Percentiles rank a stretch among this genome's conserved stretches.
These are phyloP conservation scores for Archips crataeganus DNA, from an alignment of 2,888 invertebrate species.

Conservation along the genomic window DNA sequence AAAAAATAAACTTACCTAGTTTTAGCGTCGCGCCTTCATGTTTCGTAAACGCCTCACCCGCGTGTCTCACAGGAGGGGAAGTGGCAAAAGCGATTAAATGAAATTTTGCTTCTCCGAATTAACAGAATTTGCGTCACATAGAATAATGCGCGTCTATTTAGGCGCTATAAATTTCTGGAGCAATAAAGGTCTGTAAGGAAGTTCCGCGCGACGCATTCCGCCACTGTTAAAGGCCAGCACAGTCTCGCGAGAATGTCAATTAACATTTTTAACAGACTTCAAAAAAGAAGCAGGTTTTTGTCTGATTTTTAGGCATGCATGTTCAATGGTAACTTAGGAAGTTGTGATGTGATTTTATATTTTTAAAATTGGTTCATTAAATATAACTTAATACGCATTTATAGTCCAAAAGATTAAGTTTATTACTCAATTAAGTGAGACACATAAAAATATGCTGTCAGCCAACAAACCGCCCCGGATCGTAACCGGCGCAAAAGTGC, in stretches of 20 bases:
- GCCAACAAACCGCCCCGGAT: too few relatives aligned
- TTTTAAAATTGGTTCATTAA: too few relatives aligned
- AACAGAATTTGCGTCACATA: conserved; percentile 56
- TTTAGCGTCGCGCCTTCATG: not conserved
- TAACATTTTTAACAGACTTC: too few relatives aligned
- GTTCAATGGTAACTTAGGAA: too few relatives aligned
- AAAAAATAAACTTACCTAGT: not conserved
- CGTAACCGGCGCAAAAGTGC: too few relatives aligned
- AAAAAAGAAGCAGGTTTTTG: too few relatives aligned
- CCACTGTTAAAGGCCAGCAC: conserved; percentile 6
- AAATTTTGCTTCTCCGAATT: conserved; percentile 49
- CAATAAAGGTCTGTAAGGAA: conserved; percentile 45
- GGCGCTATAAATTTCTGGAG: conserved; percentile 49
- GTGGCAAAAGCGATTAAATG: conserved; percentile 45
- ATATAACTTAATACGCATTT: too few relatives aligned
- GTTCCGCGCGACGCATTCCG: conserved; percentile 22
- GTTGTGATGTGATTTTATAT: too few relatives aligned
- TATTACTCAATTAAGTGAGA: too few relatives aligned
- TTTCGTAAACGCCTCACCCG: conserved; percentile 12
- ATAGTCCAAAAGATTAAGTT: too few relatives aligned
- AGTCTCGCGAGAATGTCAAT: not conserved
- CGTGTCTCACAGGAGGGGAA: conserved; percentile 20
- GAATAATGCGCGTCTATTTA: conserved; percentile 56
- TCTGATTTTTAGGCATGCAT: too few relatives aligned
- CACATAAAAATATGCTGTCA: too few relatives aligned